Base-by-base conservation (phyloP, 2,888 invertebrate species). In the Hipparchia sbordonii region DNA sequence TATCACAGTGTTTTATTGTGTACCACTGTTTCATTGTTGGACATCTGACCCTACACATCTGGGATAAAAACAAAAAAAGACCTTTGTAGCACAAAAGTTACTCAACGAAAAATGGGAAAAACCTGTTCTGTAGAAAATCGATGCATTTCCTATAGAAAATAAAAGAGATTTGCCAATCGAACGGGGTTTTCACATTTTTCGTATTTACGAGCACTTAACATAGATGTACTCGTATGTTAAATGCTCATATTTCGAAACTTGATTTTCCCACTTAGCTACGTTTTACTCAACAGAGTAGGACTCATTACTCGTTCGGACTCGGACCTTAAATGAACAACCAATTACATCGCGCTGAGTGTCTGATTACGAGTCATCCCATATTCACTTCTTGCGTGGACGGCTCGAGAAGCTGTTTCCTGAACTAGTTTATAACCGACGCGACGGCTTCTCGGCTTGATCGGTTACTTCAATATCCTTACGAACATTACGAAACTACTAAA, bases 271-370 rank as follows among this genome's bases (percentile, higher is more conserved):
- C 62, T 62, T 62, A 62, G 62, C 62, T 12, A 13, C 46, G 13
- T 62, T 62, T 62, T 13, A 60, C 12, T 60, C 6, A 6, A 12
- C 10, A 8, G 8, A 0, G 59, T 62, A 10, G 23, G 23, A 10
- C 48, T 68, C 59, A 68, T 68, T 68, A 59, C 67, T 59, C 23
- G 23, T 39, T 23, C 23, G 23, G 59, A 13, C 23, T 46, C 59
- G 59, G 23, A 48, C 68, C 68, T 23, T 68, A 68, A 48, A 68
- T 56, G 68, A 48, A 48, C 68, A 57, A 54, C 67, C 68, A 68
- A 68, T 68, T 68, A 68, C 59, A 68, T 51, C 45, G 33, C 56
- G 12, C 60, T 10, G 52, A 59, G 68, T 59, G 68, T 68, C 68
- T 59, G 68, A 68, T 68, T 46, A 60, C 68, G 68, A 57, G 23